Conservation (phyloP, 2,888 invertebrate genomes). For the Augiades crinisus region DNA sequence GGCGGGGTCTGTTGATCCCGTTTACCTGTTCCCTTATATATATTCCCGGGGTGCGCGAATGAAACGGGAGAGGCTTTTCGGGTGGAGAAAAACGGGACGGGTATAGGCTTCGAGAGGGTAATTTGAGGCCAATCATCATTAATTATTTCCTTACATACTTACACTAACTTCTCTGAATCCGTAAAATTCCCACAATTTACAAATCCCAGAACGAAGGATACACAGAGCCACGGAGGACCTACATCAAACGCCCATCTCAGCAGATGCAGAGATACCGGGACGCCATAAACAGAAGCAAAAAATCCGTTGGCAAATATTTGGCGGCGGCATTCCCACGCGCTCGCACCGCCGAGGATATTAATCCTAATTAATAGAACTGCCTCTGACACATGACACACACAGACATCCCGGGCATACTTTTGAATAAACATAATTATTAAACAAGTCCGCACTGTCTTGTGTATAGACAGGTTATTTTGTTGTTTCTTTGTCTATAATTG, state of each 20-base stretch:
- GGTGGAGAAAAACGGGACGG: constrained; percentile 50
- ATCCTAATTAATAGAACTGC: constrained; percentile 24
- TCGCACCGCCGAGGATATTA: constrained; percentile 13
- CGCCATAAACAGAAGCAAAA: constrained; percentile 9
- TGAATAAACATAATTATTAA: neutral
- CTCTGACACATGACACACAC: constrained; percentile 9
- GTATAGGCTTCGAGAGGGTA: constrained; percentile 62
- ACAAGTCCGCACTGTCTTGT: too few relatives aligned
- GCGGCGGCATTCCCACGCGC: constrained; percentile 16
- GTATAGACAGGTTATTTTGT: too few relatives aligned
- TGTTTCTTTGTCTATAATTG: too few relatives aligned
- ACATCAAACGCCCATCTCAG: neutral
- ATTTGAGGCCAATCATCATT: constrained; percentile 81
- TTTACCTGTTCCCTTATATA: constrained; percentile 76
- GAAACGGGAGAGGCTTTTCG: constrained; percentile 43
- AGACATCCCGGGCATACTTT: neutral
- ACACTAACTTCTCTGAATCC: too few relatives aligned
- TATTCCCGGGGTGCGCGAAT: constrained; percentile 61
- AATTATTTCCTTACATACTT: constrained; percentile 76
- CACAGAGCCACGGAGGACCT: too few relatives aligned
- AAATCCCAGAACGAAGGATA: too few relatives aligned
- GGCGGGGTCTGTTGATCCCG: constrained; percentile 59
- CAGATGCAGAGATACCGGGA: neutral
- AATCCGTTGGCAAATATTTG: constrained; percentile 12
- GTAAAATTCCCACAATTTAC: too few relatives aligned